Percentiles rank a stretch among this genome's conserved stretches.
Evolutionary conservation across 2,888 invertebrate species (phyloP).

Genomic region (Esperia sulphurella): DNA sequence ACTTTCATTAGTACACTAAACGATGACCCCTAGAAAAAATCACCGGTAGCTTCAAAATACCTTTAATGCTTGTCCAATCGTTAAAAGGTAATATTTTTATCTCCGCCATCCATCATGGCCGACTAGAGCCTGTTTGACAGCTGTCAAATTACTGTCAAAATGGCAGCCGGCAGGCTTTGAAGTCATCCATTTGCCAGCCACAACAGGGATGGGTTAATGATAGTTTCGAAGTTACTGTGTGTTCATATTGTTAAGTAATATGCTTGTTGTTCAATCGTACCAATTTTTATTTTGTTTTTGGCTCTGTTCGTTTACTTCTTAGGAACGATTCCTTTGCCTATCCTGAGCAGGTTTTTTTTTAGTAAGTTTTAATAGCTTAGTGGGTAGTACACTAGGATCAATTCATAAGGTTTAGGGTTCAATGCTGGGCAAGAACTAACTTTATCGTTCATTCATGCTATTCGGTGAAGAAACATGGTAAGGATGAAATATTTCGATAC

Average conservation of each 20-base stretch:
- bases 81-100: conserved; percentile 6
- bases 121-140: conserved; percentile 54
- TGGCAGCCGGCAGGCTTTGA: conserved; percentile 20
- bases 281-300: too few relatives aligned
- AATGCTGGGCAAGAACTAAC: too few relatives aligned
- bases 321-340: too few relatives aligned
- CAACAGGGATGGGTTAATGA: conserved; percentile 1
- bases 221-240: neutral
- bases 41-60: neutral
- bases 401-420: too few relatives aligned
- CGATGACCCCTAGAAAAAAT: neutral
- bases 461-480: too few relatives aligned
- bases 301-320: too few relatives aligned
- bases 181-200: conserved; percentile 1
- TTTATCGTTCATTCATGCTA: too few relatives aligned
- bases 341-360: too few relatives aligned
- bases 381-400: too few relatives aligned
- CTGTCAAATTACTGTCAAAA: conserved; percentile 61
- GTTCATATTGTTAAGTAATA: neutral
- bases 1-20: neutral
- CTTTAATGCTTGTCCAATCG: neutral
- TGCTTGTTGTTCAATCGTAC: neutral
- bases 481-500: too few relatives aligned
- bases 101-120: conserved; percentile 24
- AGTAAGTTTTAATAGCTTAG: too few relatives aligned